phyloP scores from a whole-genome alignment of 2,113 vertebrate species.

The Menura novaehollandiae region DNA sequence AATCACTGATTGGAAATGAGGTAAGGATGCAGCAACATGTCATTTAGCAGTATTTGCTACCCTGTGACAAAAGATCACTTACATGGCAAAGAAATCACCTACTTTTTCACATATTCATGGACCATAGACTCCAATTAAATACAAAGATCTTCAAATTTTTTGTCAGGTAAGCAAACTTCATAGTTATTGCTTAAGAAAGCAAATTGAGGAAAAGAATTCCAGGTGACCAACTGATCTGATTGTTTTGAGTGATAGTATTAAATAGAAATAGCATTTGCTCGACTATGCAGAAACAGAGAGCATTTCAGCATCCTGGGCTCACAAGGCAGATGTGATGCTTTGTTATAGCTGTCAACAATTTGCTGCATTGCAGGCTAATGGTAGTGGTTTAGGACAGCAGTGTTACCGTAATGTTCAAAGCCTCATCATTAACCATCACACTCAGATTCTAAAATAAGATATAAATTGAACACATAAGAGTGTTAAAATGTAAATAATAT shows the following conservation, averaged over 20 bases:
- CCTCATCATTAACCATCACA: neutral
- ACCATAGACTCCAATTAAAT: neutral
- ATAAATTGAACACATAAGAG: conserved; percentile 14
- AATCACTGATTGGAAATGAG: neutral
- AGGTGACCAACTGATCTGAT: neutral
- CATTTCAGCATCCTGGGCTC: conserved; percentile 19
- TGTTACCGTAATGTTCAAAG: conserved; percentile 10
- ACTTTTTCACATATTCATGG: neutral
- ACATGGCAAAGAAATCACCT: neutral
- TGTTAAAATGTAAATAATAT: conserved; percentile 24
- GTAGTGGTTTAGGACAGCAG: conserved; percentile 9
- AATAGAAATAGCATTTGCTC: neutral
- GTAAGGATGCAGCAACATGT: neutral
- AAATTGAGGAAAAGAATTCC: neutral
- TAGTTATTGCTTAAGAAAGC: neutral
- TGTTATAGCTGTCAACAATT: conserved; percentile 58
- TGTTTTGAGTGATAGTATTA: neutral
- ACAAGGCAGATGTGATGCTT: conserved; percentile 16
- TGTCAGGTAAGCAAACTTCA: neutral
- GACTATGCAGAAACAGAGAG: neutral
- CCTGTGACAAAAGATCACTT: neutral
- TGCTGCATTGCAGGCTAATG: conserved; percentile 57
- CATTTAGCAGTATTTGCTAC: neutral
- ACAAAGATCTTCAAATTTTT: neutral
- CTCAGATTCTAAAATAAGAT: neutral